Base-by-base conservation (phyloP, 2,113 vertebrate genomes). In the Martes martes region DNA sequence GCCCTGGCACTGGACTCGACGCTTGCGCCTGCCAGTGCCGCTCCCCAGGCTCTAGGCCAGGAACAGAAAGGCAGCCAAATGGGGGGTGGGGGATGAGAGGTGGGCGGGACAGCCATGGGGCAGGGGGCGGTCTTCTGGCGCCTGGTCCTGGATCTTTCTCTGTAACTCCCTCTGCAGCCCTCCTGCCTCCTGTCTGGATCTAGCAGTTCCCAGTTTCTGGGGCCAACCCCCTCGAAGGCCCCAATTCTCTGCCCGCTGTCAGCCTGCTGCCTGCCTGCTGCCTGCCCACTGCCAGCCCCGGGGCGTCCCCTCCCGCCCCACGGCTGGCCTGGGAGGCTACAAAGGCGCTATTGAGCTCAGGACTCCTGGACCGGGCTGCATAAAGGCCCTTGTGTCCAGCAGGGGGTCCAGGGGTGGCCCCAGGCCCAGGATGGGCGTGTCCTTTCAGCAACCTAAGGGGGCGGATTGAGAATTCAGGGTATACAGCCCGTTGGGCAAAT, bases 291-390 rank as follows among this genome's bases (percentile, higher is more conserved):
- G 92, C 86, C 96, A 93, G 69, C 84, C 92, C 94, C 65, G 0
- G 6, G 84, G 89, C 36, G 6, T 85, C 92, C 95, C 93, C 84
- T 93, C 96, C 95, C 73, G 15, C 90, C 94, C n/a, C 50, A 71
- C 0, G 28, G 94, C 93, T 21, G 1, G 76, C 50, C 86, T 1
- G 9, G 79, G 91, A n/a, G 0, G 93, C 96, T 91, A 98, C 98
- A 98, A 98, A 98, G 97, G 88, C 97, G 39, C 98, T 97, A 98
- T 98, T 98, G 97, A 98, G 96, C 65, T 80, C 96, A 39, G 31
- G 73, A 23, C 65, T 96, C 91, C 76, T 0, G 19, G 90, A 92
- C 76, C 5, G 0, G 81, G 69, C 91, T 47, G 71, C 97, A 98
- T 98, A 98, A 98, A 98, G 97, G 45, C 78, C 69, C 97, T 93